phyloP scores from a whole-genome alignment of 2,888 invertebrate species.

The Morpho achilles region DNA sequence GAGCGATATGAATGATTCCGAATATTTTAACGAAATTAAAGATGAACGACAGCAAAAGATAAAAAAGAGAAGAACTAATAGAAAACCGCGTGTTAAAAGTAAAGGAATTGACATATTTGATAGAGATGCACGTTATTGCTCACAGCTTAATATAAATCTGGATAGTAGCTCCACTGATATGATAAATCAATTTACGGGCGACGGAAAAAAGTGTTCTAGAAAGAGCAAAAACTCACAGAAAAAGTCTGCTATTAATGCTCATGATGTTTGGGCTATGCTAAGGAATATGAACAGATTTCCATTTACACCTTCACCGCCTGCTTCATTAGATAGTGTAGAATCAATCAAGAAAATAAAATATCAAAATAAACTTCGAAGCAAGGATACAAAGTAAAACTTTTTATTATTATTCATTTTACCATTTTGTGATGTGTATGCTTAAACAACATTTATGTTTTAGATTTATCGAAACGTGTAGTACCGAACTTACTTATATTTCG shows the following conservation, averaged over 20 bases:
- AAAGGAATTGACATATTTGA: conserved; percentile 47
- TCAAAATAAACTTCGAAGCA: conserved; percentile 34
- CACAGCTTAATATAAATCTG: conserved; percentile 46
- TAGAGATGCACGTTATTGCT: conserved; percentile 49
- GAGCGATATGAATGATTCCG: conserved; percentile 65
- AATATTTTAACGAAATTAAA: conserved; percentile 44
- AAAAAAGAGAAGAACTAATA: conserved; percentile 45
- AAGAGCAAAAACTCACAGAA: conserved; percentile 16
- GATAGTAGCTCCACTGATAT: conserved; percentile 54
- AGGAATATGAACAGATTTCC: conserved; percentile 60
- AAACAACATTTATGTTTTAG: conserved; percentile 38
- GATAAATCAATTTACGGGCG: conserved; percentile 42
- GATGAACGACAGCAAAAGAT: conserved; percentile 35
- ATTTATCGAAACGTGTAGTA: conserved; percentile 53
- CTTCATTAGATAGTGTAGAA: conserved; percentile 49
- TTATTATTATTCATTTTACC: neutral
- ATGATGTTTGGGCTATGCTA: conserved; percentile 62
- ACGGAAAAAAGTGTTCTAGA: conserved; percentile 33
- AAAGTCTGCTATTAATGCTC: conserved; percentile 28
- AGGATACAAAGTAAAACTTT: conserved; percentile 44
- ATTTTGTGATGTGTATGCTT: neutral
- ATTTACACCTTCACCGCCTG: conserved; percentile 52
- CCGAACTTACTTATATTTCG: conserved; percentile 59
- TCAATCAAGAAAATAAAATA: conserved; percentile 38
- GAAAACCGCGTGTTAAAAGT: conserved; percentile 30